phyloP scores from a whole-genome alignment of 2,113 vertebrate species.

The Harpagus bidentatus region DNA sequence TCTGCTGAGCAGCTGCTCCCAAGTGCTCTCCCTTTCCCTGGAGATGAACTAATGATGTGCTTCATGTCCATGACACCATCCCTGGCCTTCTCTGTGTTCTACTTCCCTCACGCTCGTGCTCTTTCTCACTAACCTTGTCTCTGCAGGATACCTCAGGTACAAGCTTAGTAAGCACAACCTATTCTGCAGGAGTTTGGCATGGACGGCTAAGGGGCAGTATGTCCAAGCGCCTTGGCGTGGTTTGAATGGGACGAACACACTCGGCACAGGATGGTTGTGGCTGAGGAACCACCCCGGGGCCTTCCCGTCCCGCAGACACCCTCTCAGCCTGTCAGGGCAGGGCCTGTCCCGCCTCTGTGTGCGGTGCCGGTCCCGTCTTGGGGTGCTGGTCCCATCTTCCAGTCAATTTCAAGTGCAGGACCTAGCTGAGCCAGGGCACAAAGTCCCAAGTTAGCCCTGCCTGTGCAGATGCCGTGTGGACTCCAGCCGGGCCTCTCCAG shows the following conservation, averaged over 20 bases:
- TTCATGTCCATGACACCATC: fast-evolving
- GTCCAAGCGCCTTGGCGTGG: neutral
- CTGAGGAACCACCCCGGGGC: neutral
- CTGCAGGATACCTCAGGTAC: neutral
- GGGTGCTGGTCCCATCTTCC: neutral
- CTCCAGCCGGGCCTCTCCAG: neutral
- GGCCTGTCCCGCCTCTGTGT: neutral
- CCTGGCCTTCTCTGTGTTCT: neutral
- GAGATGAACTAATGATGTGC: neutral
- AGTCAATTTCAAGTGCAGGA: fast-evolving
- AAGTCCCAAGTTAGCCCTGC: neutral
- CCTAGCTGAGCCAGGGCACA: neutral
- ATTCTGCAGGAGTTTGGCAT: too few relatives aligned
- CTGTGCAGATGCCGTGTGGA: fast-evolving
- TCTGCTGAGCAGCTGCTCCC: neutral
- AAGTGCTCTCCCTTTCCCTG: neutral
- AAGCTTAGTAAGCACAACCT: neutral
- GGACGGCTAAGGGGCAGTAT: fast-evolving
- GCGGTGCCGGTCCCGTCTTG: neutral
- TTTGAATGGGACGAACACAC: neutral
- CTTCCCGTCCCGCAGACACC: neutral
- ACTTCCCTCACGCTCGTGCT: fast-evolving
- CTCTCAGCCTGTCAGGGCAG: neutral
- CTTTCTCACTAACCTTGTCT: too few relatives aligned
- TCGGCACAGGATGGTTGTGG: neutral